phyloP scores from a whole-genome alignment of 2,113 vertebrate genomes.

The Anser cygnoides region DNA sequence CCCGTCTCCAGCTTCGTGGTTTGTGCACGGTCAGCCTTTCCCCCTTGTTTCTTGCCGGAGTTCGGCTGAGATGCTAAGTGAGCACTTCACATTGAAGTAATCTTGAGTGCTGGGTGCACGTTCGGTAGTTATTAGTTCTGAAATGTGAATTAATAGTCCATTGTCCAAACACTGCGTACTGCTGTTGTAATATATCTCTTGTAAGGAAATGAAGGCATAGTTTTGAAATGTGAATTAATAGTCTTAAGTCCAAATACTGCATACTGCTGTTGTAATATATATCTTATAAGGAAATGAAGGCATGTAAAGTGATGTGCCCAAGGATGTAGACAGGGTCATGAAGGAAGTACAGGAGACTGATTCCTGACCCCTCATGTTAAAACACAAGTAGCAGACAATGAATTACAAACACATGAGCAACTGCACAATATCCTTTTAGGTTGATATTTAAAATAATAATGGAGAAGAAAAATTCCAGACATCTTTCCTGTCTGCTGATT shows the following conservation, averaged over 20 bases:
- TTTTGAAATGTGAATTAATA: background rate
- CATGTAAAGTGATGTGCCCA: constrained; percentile 5
- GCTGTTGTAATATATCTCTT: background rate
- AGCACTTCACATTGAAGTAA: background rate
- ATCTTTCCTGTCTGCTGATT: background rate
- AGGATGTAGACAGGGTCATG: constrained; percentile 22
- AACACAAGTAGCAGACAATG: constrained; percentile 29
- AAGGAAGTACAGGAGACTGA: constrained; percentile 44
- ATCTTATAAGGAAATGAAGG: constrained; percentile 9
- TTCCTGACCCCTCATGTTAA: constrained; percentile 27
- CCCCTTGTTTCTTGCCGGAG: background rate
- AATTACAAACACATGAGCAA: constrained; percentile 46
- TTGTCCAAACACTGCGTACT: background rate
- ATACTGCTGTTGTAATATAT: background rate
- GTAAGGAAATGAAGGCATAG: background rate
- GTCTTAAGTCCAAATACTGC: background rate
- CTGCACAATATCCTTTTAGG: constrained; percentile 46
- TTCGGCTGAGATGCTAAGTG: background rate
- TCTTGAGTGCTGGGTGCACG: background rate
- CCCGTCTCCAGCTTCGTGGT: background rate
- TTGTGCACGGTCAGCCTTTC: background rate
- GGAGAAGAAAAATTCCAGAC: constrained; percentile 45
- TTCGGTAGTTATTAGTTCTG: background rate
- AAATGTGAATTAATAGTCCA: background rate
- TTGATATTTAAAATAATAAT: constrained; percentile 52